Evolutionary conservation across 2,797 vertebrate species (phyloP), one percentile per base, ranked within the genome.

Genomic region (Kryptopterus vitreolus): DNA sequence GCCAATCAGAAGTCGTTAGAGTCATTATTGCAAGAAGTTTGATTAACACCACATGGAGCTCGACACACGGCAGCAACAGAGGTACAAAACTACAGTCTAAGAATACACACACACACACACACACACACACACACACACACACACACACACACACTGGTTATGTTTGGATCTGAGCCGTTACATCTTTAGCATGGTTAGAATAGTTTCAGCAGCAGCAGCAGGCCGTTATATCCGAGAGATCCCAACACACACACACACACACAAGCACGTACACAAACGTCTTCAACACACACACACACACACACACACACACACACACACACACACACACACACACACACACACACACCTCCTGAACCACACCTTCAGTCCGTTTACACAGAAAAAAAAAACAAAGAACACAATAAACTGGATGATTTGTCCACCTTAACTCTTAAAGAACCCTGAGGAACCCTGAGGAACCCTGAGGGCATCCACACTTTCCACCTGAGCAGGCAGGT

Each of bases 161-260:
- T 48, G 73, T 76, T 77, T 63, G 58, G 75, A 77, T 35, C 29
- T 22, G 35, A 24, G 58, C 59, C 13, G 18, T 77, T 65, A 52
- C 58, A 73, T 38, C 71, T 38, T 52, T 73, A 20, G 31, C 71
- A 76, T 76, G 74, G 74, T 52, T 77, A 31, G 75, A 65, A 77
- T 77, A 77, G 61, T 76, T 76, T 61, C 58, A 76, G 74, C 75
- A 50, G 57, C 58, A 48, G 31, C 43, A 46, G 65, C 20, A 50
- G n/a, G 66, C 35, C 16, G n/a, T 63, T 33, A 33, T 3, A 53
- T 53, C 46, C n/a, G 26, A 6, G n/a, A 31, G 43, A n/a, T 46
- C 13, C 31, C 22, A 6, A 0, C 38, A 22, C 29, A 22, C 9
- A 29, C 35, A 26, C n/a, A 53, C 38, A 13, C 2, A 43, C 69